Base-by-base conservation (phyloP, 1,140 invertebrate genomes). In the Caenorhabditis tropicalis region DNA sequence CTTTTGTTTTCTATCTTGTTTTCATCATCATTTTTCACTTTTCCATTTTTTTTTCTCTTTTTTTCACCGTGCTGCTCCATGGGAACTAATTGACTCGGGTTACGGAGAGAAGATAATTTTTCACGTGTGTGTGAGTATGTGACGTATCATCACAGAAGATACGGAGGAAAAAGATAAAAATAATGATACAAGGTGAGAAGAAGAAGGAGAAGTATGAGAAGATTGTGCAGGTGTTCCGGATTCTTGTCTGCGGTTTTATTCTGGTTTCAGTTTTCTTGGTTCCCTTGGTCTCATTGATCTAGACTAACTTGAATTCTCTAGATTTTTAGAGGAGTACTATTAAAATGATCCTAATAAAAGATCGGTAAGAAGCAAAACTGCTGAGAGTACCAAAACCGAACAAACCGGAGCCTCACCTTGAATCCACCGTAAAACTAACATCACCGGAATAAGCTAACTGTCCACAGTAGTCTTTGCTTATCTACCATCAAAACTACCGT, bases 241-340 rank as follows among this genome's bases (percentile, higher is more conserved):
- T 15, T 65, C 58, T n/a, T 27, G 58, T 53, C 49, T 81, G 43
- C 46, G 79, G 79, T 81, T 81, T 81, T 49, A 48, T 81, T 81
- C 7, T 80, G 24, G 10, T 19, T 12, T 27, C 43, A 6, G 15
- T 10, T 58, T 58, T 53, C 33, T 53, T 58, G 39, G 7, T 48
- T 49, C 2, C 12, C 12, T 79, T 5, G 43, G 33, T 79, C 29
- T 36, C 65, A 29, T 46, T 46, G 43, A 46, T 10, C 43, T 4
- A 1, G 19, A 1, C 19, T 46, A 1, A 1, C 43, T 46, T 16
- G 43, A 4, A 12, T 33, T 31, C 65, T 74, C 33, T 48, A 1
- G n/a, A n/a, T n/a, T n/a, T n/a, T n/a, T n/a, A n/a, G n/a, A n/a
- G n/a, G n/a, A n/a, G n/a, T n/a, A n/a, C n/a, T n/a, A n/a, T n/a